Evolutionary conservation across 2,888 invertebrate species (phyloP).

Genomic region (Leptinotarsa haldemani): DNA sequence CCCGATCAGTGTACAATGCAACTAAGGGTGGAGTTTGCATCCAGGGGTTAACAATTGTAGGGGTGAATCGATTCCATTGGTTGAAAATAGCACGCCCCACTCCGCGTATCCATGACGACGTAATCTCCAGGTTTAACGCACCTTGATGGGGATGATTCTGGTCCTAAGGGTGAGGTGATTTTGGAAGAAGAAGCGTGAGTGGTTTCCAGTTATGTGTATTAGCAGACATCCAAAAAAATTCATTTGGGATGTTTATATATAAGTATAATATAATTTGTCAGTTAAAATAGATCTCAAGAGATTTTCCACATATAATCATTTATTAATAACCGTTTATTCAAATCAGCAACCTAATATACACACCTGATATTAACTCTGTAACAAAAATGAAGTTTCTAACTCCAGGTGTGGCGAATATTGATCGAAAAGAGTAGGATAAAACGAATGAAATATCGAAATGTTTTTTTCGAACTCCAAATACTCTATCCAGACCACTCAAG

Average conservation of each 20-base stretch:
- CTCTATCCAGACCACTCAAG: too few relatives aligned
- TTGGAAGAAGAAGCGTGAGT: slow-evolving; percentile 28
- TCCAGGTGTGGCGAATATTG: too few relatives aligned
- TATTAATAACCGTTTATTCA: too few relatives aligned
- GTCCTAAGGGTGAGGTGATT: slow-evolving; percentile 26
- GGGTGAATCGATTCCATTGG: slow-evolving; percentile 48
- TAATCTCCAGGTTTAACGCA: slow-evolving; percentile 57
- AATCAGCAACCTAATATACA: too few relatives aligned
- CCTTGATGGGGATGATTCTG: slow-evolving; percentile 51
- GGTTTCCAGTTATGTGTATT: slow-evolving; percentile 27
- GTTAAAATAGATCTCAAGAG: too few relatives aligned
- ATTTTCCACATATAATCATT: too few relatives aligned
- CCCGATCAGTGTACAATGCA: slow-evolving; percentile 48
- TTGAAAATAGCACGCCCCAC: slow-evolving; percentile 45
- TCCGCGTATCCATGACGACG: slow-evolving; percentile 52
- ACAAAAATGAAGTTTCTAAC: too few relatives aligned
- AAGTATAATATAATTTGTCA: too few relatives aligned
- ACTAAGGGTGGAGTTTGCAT: slow-evolving; percentile 48
- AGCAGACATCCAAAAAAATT: not conserved
- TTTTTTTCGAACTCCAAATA: too few relatives aligned
- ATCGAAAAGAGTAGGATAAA: too few relatives aligned
- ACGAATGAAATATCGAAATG: too few relatives aligned
- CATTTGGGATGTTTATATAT: not conserved
- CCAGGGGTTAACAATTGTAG: slow-evolving; percentile 44
- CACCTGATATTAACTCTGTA: too few relatives aligned